Evolutionary conservation across 2,888 invertebrate species (phyloP), one percentile per base, ranked within the genome.

Genomic region (Linyphia triangularis): DNA sequence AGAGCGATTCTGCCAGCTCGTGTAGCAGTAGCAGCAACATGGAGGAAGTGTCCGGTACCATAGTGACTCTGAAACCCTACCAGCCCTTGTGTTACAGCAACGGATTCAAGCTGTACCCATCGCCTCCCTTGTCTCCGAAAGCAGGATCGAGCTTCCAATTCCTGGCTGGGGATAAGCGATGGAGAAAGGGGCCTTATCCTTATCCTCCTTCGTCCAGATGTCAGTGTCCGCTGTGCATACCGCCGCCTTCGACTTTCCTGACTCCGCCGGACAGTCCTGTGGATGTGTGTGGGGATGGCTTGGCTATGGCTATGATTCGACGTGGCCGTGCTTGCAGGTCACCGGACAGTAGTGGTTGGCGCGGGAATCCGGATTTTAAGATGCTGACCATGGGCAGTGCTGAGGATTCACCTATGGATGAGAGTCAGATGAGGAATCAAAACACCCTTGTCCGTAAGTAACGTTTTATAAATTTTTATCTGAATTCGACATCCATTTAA

Each of bases 311-410:
- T 2, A 67, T 81, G 19, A 81, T 81, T 9, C 57, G 81, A 26
- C 59, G 69, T 6, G 72, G 63, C 26, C 24, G 40, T 13, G 67
- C n/a, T 7, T 37, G 40, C 77, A 37, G 63, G 26, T 67, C 78
- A 13, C 65, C 37, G 57, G 77, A 57, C 61, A 63, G 5, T 37
- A n/a, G 26, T 9, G 22, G 95, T 96, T 51, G 51, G 73, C 40
- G 96, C 96, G 43, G 95, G 96, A 92, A 96, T 96, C 22, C 28
- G 57, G 59, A 73, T 22, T n/a, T 73, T 24, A 73, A 59, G 30
- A 73, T 73, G 91, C 95, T 96, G 90, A 96, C 96, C 30, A 51
- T 73, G 73, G 33, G 40, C 28, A 40, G 19, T 59, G 51, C 30
- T 22, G 78, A 78, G 5, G 86, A 81, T 16, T 65, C 79, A 51